These are phyloP conservation scores for Melopsittacus undulatus DNA, from an alignment of 2,797 vertebrate species.

Conservation along the genomic window DNA sequence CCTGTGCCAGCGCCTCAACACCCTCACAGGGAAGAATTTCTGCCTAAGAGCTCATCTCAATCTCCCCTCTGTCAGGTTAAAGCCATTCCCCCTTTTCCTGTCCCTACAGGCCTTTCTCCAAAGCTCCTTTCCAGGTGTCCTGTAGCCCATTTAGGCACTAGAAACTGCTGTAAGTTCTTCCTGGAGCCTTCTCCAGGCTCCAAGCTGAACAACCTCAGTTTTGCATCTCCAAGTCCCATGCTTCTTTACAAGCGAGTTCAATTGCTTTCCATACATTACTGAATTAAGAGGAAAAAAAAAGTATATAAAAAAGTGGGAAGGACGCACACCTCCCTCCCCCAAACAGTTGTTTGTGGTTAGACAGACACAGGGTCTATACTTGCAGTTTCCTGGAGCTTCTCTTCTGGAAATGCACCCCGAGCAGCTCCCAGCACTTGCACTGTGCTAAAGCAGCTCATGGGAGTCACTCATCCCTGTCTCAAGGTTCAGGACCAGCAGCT, in stretches of 20 bases:
- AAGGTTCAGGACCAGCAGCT: not conserved
- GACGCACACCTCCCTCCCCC: not conserved
- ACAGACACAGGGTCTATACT: not conserved
- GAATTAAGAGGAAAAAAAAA: not conserved
- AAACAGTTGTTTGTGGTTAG: not conserved
- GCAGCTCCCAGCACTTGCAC: not conserved
- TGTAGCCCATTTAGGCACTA: not conserved
- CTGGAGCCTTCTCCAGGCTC: no score
- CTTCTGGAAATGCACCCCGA: not conserved
- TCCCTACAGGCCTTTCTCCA: not conserved
- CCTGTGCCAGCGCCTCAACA: not conserved
- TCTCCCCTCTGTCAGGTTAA: not conserved
- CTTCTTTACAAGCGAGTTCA: not conserved
- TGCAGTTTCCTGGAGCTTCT: not conserved
- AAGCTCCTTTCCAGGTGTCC: not conserved
- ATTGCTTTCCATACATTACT: not conserved
- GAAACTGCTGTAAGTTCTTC: not conserved
- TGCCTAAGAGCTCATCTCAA: not conserved
- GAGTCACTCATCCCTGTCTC: not conserved
- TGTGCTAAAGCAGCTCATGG: not conserved
- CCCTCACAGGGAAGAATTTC: not conserved
- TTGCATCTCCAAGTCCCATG: not conserved
- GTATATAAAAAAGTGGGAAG: rapidly evolving
- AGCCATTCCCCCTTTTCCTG: not conserved
- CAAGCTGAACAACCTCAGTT: not conserved